phyloP scores from a whole-genome alignment of 2,797 vertebrate species.

The Thaleichthys pacificus region DNA sequence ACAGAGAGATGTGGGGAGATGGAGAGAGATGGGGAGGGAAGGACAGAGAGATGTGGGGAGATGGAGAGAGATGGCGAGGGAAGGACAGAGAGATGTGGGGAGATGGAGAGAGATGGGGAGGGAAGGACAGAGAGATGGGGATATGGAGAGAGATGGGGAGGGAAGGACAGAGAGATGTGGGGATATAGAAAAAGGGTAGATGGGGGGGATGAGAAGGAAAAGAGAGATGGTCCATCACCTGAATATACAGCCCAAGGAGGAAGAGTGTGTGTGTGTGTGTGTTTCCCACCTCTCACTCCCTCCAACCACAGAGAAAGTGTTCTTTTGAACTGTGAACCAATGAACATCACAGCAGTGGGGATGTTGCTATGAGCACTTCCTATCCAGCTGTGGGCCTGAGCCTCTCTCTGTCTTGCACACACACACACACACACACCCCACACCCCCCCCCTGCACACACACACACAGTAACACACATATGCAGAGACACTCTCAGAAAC shows the following conservation, averaged over 20 bases:
- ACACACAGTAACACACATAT: not conserved
- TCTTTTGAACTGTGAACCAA: conserved; percentile 13
- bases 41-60: too few relatives aligned
- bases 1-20: too few relatives aligned
- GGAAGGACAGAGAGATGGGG: conserved; percentile 33
- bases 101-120: conserved; percentile 24
- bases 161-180: conserved; percentile 26
- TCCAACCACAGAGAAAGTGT: not conserved
- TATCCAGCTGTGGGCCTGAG: conserved; percentile 5
- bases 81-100: too few relatives aligned
- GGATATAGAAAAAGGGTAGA: not conserved
- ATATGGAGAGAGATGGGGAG: conserved; percentile 23
- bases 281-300: not conserved
- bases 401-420: conserved; percentile 6
- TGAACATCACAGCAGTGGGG: not conserved
- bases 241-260: conserved; percentile 39
- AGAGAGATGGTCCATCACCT: conserved; percentile 29
- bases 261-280: conserved; percentile 31
- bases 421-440: not conserved
- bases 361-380: conserved; percentile 10
- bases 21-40: conserved; percentile 25
- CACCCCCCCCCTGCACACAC: not conserved
- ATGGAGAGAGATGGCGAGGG: conserved; percentile 24
- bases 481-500: conserved; percentile 11
- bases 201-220: not conserved